Percentiles rank a stretch among this genome's conserved stretches.
These are phyloP conservation scores for Syritta pipiens DNA, from an alignment of 2,888 invertebrate genomes.

Conservation along the genomic window DNA sequence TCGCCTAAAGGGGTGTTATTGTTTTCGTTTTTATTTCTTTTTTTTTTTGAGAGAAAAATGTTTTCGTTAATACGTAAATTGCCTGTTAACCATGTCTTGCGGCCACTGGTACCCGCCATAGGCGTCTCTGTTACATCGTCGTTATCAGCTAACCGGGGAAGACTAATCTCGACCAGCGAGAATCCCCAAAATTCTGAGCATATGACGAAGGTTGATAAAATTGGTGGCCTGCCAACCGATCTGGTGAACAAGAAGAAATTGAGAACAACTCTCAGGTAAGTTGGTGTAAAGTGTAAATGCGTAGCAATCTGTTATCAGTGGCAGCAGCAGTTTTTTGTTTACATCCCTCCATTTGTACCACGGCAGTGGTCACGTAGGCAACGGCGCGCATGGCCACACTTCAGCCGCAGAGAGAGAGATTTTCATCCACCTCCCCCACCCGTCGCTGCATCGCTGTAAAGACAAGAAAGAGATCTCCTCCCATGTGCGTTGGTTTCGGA, in stretches of 20 bases:
- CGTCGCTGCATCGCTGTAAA: too few species aligned
- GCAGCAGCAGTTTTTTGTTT: constrained; percentile 15
- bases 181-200: constrained; percentile 73
- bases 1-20: too few species aligned
- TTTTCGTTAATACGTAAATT: constrained; percentile 73
- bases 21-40: too few species aligned
- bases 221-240: constrained; percentile 74
- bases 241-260: constrained; percentile 75
- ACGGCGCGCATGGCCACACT: constrained; percentile 30
- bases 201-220: constrained; percentile 74
- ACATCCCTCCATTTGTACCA: constrained; percentile 51
- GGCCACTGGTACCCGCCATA: constrained; percentile 37
- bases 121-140: background rate
- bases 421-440: too few species aligned
- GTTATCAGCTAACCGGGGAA: background rate
- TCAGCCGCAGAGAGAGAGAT: background rate
- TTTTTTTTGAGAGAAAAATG: constrained; percentile 72
- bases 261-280: constrained; percentile 75
- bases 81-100: constrained; percentile 54
- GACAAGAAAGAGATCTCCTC: too few species aligned
- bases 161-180: constrained; percentile 75
- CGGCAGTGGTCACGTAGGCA: constrained; percentile 56
- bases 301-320: constrained; percentile 21
- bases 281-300: background rate
- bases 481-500: background rate